phyloP scores from a whole-genome alignment of 1,140 invertebrate genomes.

The Diabrotica virgifera region DNA sequence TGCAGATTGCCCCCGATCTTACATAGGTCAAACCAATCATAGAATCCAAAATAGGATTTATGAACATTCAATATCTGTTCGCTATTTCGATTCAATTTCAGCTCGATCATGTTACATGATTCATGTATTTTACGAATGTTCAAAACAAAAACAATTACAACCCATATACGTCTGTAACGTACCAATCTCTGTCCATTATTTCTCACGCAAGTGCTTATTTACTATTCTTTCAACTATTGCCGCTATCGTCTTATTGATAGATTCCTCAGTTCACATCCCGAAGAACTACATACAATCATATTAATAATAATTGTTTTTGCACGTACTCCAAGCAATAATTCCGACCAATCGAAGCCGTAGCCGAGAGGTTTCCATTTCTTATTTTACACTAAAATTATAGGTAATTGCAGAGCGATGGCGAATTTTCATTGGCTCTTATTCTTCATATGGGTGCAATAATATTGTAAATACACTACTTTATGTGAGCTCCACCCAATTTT shows the following conservation, averaged over 20 bases:
- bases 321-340: conserved; percentile 1
- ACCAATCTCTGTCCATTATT: background rate
- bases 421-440: background rate
- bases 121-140: too few relatives aligned
- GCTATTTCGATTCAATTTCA: too few relatives aligned
- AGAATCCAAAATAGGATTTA: too few relatives aligned
- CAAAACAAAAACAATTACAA: too few relatives aligned
- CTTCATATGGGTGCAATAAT: conserved; percentile 1
- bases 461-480: background rate
- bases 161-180: too few relatives aligned
- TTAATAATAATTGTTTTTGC: conserved; percentile 1
- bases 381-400: conserved; percentile 1
- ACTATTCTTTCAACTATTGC: background rate
- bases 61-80: too few relatives aligned
- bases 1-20: too few relatives aligned
- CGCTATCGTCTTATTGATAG: too few relatives aligned
- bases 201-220: background rate
- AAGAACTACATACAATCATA: too few relatives aligned
- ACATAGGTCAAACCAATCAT: too few relatives aligned
- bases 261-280: too few relatives aligned
- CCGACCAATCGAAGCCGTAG: background rate
- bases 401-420: background rate
- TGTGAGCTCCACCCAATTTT: background rate
- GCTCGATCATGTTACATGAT: too few relatives aligned
- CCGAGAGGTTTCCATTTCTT: background rate